A percentile compares a stretch with the other conserved stretches of the same genome.
phyloP scores from a whole-genome alignment of 2,113 vertebrate species.

The Myiozetetes cayanensis region DNA sequence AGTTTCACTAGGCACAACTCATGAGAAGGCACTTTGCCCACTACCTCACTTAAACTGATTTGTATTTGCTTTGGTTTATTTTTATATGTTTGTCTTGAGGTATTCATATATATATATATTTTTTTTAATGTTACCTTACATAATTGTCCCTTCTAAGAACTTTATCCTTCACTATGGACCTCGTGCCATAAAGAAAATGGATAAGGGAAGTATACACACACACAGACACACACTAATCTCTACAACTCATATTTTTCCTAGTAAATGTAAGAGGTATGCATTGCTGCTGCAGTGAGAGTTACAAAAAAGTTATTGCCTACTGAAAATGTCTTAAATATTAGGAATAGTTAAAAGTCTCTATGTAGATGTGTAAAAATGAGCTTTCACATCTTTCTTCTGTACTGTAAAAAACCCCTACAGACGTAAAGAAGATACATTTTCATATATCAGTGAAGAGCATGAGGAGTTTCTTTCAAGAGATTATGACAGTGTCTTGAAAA shows the following conservation, averaged over 20 bases:
- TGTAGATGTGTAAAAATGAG: constrained; percentile 46
- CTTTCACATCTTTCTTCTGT: not conserved
- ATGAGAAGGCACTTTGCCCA: not conserved
- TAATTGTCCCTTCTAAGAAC: not conserved
- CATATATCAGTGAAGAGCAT: constrained; percentile 30
- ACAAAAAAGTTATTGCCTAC: not conserved
- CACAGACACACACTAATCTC: not conserved
- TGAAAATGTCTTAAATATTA: constrained; percentile 43
- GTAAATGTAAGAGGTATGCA: not conserved
- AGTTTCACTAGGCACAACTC: not conserved
- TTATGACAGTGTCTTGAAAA: constrained; percentile 39
- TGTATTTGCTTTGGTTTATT: not conserved
- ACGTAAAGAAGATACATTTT: constrained; percentile 14
- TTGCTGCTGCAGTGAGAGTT: not conserved
- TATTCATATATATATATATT: not conserved
- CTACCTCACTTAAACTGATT: not conserved
- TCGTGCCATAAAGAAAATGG: not conserved
- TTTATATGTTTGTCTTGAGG: not conserved
- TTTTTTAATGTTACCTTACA: not conserved
- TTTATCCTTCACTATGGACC: not conserved
- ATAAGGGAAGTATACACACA: not conserved
- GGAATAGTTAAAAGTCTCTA: constrained; percentile 20
- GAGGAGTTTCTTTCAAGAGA: constrained; percentile 27
- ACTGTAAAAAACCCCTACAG: not conserved
- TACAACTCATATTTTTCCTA: not conserved